Percentiles rank a stretch among this genome's conserved stretches.
These are phyloP conservation scores for Spermophilus dauricus DNA, from an alignment of 2,113 vertebrate species.

Conservation along the genomic window DNA sequence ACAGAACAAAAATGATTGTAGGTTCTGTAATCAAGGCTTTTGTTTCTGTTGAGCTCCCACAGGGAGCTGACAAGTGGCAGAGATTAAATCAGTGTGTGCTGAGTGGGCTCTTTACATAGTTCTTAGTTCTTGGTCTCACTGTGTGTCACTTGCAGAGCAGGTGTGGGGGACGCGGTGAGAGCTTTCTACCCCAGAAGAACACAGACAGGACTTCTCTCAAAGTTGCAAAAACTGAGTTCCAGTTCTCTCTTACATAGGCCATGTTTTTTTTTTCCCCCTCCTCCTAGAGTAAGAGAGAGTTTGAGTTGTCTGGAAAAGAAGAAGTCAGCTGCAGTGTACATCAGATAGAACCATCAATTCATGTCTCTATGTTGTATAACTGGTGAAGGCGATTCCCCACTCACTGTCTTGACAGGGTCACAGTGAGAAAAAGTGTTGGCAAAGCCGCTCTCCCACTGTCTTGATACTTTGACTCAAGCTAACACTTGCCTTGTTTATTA, in stretches of 20 bases:
- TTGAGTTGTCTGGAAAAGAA: not conserved
- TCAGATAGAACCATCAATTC: not conserved
- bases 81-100: constrained; percentile 34
- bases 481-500: not conserved
- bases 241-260: not conserved
- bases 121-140: not conserved
- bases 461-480: not conserved
- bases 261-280: not conserved
- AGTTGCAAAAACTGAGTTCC: constrained; percentile 20
- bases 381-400: no score
- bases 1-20: not conserved
- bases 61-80: not conserved
- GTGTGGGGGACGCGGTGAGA: not conserved
- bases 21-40: constrained; percentile 58
- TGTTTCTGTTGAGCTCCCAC: constrained; percentile 35
- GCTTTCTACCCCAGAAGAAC: not conserved
- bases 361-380: not conserved
- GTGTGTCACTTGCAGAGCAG: not conserved
- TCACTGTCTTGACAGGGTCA: no score
- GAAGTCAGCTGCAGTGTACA: not conserved
- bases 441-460: no score
- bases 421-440: no score
- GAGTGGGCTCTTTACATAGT: not conserved
- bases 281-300: not conserved
- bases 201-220: not conserved